phyloP scores from a whole-genome alignment of 2,888 invertebrate genomes.

The Drosophila mercatorum region DNA sequence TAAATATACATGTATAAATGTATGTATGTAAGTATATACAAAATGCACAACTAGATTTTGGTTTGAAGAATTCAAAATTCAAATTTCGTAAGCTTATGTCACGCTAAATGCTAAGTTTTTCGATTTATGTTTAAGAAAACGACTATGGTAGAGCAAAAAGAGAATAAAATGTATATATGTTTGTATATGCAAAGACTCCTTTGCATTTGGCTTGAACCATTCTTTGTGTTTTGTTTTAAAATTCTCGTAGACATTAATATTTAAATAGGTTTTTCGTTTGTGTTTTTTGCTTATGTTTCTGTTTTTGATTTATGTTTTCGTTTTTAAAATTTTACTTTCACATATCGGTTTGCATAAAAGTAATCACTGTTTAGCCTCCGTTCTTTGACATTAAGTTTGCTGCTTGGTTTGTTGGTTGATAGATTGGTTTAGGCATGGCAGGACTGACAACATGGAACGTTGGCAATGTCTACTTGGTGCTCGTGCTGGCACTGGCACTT shows the following conservation, averaged over 20 bases:
- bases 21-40: conserved; percentile 65
- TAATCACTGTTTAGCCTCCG: conserved; percentile 78
- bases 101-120: conserved; percentile 60
- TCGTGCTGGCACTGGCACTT: conserved; percentile 41
- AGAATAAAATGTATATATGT: conserved; percentile 21
- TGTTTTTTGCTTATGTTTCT: conserved; percentile 23
- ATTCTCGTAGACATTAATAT: conserved; percentile 60
- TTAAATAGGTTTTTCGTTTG: conserved; percentile 41
- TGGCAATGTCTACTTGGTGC: conserved; percentile 47
- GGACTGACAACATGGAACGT: conserved; percentile 43
- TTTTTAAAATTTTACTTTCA: conserved; percentile 37
- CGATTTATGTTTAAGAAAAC: conserved; percentile 47
- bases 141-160: conserved; percentile 53
- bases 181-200: conserved; percentile 51
- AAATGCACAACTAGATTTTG: conserved; percentile 75
- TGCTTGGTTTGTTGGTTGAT: conserved; percentile 43
- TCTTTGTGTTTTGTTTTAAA: conserved; percentile 61
- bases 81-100: conserved; percentile 51
- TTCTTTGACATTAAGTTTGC: conserved; percentile 76
- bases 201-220: conserved; percentile 68
- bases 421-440: conserved; percentile 52
- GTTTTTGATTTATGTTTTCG: conserved; percentile 22
- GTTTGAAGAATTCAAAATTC: conserved; percentile 64
- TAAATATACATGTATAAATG: conserved; percentile 26
- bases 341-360: conserved; percentile 58